A percentile compares a stretch with the other conserved stretches of the same genome.
These are phyloP conservation scores for Thereuonema tuberculata DNA, from an alignment of 1,140 invertebrate species.

Conservation along the genomic window DNA sequence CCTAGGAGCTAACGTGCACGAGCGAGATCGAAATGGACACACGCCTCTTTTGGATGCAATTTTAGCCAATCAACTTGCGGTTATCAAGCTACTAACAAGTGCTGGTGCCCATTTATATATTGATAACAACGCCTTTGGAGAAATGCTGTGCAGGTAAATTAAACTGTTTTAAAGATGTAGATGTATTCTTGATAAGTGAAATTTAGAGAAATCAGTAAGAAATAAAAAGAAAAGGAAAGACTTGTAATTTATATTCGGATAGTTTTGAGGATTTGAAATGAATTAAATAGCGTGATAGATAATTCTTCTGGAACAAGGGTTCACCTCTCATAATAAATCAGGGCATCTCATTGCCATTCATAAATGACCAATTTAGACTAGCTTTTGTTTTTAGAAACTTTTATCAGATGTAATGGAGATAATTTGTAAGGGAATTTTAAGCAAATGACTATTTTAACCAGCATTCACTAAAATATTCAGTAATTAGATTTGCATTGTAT, in stretches of 20 bases:
- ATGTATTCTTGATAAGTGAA: background rate
- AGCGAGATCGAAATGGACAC: slow-evolving; percentile 47
- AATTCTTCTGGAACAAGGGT: no score
- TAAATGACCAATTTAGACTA: no score
- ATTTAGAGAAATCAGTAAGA: background rate
- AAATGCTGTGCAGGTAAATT: slow-evolving; percentile 43
- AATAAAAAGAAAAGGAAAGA: slow-evolving; percentile 5
- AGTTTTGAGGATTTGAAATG: no score
- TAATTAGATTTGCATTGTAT: no score
- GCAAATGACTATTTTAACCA: no score
- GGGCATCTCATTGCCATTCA: no score
- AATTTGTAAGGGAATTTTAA: no score
- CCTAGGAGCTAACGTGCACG: slow-evolving; percentile 72
- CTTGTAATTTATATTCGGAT: slow-evolving; percentile 8
- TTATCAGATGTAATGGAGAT: no score
- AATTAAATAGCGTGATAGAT: no score
- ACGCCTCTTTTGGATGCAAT: slow-evolving; percentile 48
- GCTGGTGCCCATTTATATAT: slow-evolving; percentile 47
- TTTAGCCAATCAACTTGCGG: slow-evolving; percentile 43
- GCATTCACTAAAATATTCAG: no score
- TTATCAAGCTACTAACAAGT: slow-evolving; percentile 43
- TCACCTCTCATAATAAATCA: no score
- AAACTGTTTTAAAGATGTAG: slow-evolving; percentile 4
- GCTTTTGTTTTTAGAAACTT: no score
- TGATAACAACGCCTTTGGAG: slow-evolving; percentile 37